Evolutionary conservation across 2,888 invertebrate genomes (phyloP).

Genomic region (Chloromyia formosa): DNA sequence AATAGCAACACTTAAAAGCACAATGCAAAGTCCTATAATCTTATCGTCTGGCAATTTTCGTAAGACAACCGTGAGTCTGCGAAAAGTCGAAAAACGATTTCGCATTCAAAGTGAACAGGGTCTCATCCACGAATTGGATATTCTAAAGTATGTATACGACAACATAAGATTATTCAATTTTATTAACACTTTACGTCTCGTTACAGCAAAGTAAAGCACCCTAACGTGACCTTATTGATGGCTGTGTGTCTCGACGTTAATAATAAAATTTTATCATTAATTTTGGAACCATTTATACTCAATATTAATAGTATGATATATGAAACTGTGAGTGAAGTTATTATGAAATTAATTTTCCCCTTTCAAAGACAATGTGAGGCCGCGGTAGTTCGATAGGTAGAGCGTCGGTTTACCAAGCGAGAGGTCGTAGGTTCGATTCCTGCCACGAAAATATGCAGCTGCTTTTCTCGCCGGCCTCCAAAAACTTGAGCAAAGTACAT

Average conservation of each 20-base stretch:
- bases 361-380: too few relatives aligned
- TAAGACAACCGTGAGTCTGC: conserved; percentile 44
- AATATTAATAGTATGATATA: conserved; percentile 65
- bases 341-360: too few relatives aligned
- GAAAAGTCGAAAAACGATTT: conserved; percentile 40
- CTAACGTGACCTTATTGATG: conserved; percentile 67
- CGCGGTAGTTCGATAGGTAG: too few relatives aligned
- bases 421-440: too few relatives aligned
- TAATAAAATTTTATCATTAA: conserved; percentile 62
- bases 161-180: not conserved
- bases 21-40: conserved; percentile 42
- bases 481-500: too few relatives aligned
- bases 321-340: conserved; percentile 61
- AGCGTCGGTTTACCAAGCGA: too few relatives aligned
- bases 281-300: conserved; percentile 66
- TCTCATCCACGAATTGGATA: conserved; percentile 48
- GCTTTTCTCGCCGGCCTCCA: too few relatives aligned
- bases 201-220: conserved; percentile 66
- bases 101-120: conserved; percentile 45
- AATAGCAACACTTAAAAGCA: conserved; percentile 5
- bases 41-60: conserved; percentile 49
- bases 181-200: not conserved
- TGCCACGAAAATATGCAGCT: too few relatives aligned
- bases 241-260: conserved; percentile 65
- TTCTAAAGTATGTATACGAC: conserved; percentile 47